Evolutionary conservation across 2,113 vertebrate genomes (phyloP).

Genomic region (Pseudorasbora parva): DNA sequence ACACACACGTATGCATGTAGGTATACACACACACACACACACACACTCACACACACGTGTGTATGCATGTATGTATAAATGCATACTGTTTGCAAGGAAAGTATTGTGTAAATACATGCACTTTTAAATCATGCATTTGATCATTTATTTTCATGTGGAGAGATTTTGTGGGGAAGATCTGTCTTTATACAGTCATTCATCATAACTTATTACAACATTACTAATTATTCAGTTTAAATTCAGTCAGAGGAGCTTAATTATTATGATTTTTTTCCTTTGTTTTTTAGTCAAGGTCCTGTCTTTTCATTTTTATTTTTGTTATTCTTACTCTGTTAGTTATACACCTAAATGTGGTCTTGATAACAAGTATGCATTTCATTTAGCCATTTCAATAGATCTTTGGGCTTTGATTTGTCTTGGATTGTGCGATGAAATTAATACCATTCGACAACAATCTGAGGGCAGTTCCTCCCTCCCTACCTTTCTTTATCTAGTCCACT

Average conservation of each 20-base stretch:
- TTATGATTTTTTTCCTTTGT: too few species aligned
- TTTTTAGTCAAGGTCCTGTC: background rate
- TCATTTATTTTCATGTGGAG: slow-evolving; percentile 28
- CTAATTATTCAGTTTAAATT: slow-evolving; percentile 22
- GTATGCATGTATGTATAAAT: too few species aligned
- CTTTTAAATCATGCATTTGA: background rate
- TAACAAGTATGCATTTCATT: slow-evolving; percentile 21
- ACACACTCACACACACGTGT: too few species aligned
- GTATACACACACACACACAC: too few species aligned
- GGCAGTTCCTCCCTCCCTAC: background rate
- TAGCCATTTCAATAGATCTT: background rate
- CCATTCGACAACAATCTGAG: background rate
- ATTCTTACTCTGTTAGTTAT: background rate
- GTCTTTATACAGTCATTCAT: slow-evolving; percentile 9
- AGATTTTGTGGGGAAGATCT: background rate
- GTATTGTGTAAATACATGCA: background rate
- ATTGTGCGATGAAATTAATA: slow-evolving; percentile 6
- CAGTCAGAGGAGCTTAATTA: background rate
- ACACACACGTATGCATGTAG: too few species aligned
- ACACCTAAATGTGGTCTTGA: background rate
- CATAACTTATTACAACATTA: background rate
- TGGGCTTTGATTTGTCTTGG: slow-evolving; percentile 11
- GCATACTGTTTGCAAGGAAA: too few species aligned
- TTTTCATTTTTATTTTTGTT: background rate
- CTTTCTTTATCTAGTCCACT: background rate